Percentiles rank a stretch among this genome's conserved stretches.
These are phyloP conservation scores for Trypoxylon attenuatum DNA, from an alignment of 2,888 invertebrate species.

Conservation along the genomic window DNA sequence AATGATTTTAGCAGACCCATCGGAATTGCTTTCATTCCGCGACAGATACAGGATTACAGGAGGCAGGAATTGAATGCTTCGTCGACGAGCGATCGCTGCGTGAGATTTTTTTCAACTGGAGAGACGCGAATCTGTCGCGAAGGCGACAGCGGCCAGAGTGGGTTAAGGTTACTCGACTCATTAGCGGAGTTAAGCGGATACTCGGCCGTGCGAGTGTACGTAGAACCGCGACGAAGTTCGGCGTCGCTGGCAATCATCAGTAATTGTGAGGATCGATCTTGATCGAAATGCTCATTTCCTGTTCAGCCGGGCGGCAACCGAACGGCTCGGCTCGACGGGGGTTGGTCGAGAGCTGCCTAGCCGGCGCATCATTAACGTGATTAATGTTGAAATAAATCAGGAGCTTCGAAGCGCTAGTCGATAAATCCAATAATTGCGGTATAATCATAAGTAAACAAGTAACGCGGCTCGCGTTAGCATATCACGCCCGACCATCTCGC, in stretches of 20 bases:
- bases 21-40: no score
- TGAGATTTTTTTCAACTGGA: constrained; percentile 42
- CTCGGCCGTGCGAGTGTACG: constrained; percentile 15
- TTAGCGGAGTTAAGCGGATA: constrained; percentile 53
- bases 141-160: constrained; percentile 42
- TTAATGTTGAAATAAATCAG: constrained; percentile 75
- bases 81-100: neutral
- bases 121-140: constrained; percentile 36
- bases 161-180: constrained; percentile 56
- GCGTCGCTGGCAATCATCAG: constrained; percentile 57
- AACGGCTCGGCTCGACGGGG: constrained; percentile 59
- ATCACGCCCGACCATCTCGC: constrained; percentile 47
- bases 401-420: constrained; percentile 69
- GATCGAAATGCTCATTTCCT: constrained; percentile 74
- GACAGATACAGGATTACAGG: no score
- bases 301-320: constrained; percentile 57
- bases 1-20: no score
- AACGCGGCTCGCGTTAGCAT: constrained; percentile 56
- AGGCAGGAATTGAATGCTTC: no score
- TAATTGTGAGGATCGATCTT: constrained; percentile 72
- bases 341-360: constrained; percentile 59
- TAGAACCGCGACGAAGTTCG: constrained; percentile 37
- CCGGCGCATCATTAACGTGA: constrained; percentile 73
- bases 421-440: constrained; percentile 73
- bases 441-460: constrained; percentile 73